Percentiles rank a stretch among this genome's conserved stretches.
Conservation (phyloP, 1,140 invertebrate species). For the Pinna nobilis region DNA sequence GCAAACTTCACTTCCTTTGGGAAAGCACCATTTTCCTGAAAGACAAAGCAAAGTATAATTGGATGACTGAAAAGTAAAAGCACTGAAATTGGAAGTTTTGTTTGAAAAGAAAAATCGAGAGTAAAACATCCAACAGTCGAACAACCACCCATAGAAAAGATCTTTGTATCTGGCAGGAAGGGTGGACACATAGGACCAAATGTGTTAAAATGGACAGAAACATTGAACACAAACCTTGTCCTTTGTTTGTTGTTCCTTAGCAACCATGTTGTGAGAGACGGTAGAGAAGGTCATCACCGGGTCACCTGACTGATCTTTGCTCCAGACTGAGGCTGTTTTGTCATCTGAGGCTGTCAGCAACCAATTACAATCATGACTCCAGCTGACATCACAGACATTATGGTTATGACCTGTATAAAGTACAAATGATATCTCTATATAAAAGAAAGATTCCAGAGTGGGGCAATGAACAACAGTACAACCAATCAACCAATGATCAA, state of each 20-base stretch:
- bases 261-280: constrained; percentile 47
- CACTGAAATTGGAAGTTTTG: too few relatives aligned
- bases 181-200: too few relatives aligned
- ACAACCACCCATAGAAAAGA: too few relatives aligned
- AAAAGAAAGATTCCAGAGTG: neutral
- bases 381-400: constrained; percentile 56
- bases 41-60: neutral
- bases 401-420: constrained; percentile 60
- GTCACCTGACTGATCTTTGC: constrained; percentile 54
- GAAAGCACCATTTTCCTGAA: constrained; percentile 59
- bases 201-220: too few relatives aligned
- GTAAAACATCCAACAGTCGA: too few relatives aligned
- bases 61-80: too few relatives aligned
- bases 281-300: constrained; percentile 62
- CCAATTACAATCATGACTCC: constrained; percentile 64
- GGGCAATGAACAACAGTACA: neutral
- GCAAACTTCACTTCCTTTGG: constrained; percentile 66
- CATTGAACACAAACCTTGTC: constrained; percentile 33
- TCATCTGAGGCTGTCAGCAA: constrained; percentile 71
- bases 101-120: too few relatives aligned
- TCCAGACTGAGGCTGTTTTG: constrained; percentile 66
- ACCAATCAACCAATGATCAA: neutral
- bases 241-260: constrained; percentile 50
- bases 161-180: too few relatives aligned
- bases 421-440: neutral